Evolutionary conservation across 2,113 vertebrate species (phyloP), one percentile per base, ranked within the genome.

Genomic region (Hippoglossus stenolepis): DNA sequence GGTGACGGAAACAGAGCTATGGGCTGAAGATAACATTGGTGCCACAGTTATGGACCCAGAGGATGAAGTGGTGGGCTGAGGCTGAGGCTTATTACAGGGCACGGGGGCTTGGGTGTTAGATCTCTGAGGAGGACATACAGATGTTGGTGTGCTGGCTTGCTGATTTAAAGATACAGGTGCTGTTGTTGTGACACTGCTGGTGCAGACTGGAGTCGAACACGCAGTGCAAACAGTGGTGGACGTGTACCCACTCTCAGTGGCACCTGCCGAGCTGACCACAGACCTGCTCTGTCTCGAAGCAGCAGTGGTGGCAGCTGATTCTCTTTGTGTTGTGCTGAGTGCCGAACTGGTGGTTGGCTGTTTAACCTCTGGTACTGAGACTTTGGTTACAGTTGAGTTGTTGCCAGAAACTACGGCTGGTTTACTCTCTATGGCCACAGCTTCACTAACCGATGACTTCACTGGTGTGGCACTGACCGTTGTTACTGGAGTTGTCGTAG

Each of bases 261-360:
- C 73, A 61, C 28, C 70, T 21, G 47, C 57, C 77, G 74, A 79
- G 23, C 26, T 76, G n/a, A 77, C 77, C 20, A 31, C 14, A n/a
- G 75, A 45, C 75, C n/a, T 79, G 63, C 24, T 90, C n/a, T 73
- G 80, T 82, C 70, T 76, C 26, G 84, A 84, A 78, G 76, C 60
- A 15, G 74, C 53, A 47, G 56, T 15, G 20, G 70, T 43, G 8
- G 69, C 26, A 47, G 76, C 54, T 14, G 83, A 79, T 59, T 77
- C 85, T n/a, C 49, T 86, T 73, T 85, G 88, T 40, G 72, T 35
- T 31, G 80, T 80, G 82, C 23, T 40, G 35, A 79, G 47, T 74
- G 63, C 47, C 58, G 58, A 58, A 64, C 24, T 70, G 15, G 45
- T 31, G 23, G 40, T 70, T 26, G 76, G 24, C 17, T 75, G 75